These are phyloP conservation scores for Drosophila picticornis DNA, from an alignment of 2,888 invertebrate genomes.

Conservation along the genomic window DNA sequence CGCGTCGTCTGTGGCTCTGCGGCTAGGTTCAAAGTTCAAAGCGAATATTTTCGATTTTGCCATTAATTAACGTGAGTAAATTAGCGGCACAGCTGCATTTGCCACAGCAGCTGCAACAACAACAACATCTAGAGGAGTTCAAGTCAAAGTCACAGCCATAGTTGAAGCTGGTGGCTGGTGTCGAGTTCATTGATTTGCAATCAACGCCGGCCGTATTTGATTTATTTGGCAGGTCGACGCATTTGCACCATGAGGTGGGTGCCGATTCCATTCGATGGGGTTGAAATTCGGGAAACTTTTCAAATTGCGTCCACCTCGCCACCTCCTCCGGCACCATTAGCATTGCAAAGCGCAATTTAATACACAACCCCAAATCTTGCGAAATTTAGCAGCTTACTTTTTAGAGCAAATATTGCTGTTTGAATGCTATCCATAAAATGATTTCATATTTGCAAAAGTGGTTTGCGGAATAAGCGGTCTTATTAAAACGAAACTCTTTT, in stretches of 20 bases:
- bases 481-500: neutral
- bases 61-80: constrained; percentile 78
- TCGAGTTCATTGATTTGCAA: constrained; percentile 66
- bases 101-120: constrained; percentile 35
- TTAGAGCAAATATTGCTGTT: neutral
- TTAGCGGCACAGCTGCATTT: constrained; percentile 67
- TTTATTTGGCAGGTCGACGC: constrained; percentile 37
- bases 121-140: neutral
- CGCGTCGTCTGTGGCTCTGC: constrained; percentile 35
- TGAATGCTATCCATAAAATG: neutral
- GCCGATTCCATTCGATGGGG: neutral
- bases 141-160: neutral
- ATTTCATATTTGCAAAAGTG: neutral
- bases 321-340: neutral
- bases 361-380: constrained; percentile 27
- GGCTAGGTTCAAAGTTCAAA: constrained; percentile 75
- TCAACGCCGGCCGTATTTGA: constrained; percentile 59
- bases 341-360: constrained; percentile 32
- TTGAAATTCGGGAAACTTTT: constrained; percentile 29
- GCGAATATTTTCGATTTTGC: constrained; percentile 74
- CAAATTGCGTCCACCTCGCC: neutral
- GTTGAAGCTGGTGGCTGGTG: constrained; percentile 17
- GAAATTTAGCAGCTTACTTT: neutral
- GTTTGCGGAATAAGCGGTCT: neutral
- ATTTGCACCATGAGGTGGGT: neutral